A percentile compares a stretch with the other conserved stretches of the same genome.
Evolutionary conservation across 2,888 invertebrate genomes (phyloP).

Genomic region (Bibio marci): DNA sequence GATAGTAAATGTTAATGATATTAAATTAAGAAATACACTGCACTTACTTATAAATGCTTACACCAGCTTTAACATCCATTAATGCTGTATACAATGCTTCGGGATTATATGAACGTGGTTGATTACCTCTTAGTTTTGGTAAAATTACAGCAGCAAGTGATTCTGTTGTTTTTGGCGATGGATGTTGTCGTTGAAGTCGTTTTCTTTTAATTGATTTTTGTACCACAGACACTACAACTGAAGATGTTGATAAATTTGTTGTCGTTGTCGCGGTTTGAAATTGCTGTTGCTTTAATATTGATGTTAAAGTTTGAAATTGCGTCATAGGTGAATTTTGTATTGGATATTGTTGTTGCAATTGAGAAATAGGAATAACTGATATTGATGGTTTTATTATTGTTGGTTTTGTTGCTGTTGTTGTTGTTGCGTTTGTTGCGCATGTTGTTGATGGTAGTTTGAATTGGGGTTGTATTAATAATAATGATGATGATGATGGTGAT

Average conservation of each 20-base stretch:
- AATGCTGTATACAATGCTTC: constrained; percentile 38
- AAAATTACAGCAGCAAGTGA: constrained; percentile 14
- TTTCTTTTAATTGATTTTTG: constrained; percentile 4
- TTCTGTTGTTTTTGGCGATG: constrained; percentile 11
- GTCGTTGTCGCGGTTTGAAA: constrained; percentile 1
- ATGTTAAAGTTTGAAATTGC: too few relatives aligned
- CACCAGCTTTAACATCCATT: constrained; percentile 41
- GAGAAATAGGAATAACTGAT: too few relatives aligned
- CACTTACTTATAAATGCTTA: constrained; percentile 38
- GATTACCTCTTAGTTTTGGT: constrained; percentile 16
- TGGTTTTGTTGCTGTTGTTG: not conserved
- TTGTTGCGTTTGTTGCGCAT: not conserved
- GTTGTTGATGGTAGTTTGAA: too few relatives aligned
- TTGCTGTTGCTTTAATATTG: not conserved
- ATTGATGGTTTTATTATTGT: not conserved
- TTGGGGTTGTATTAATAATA: too few relatives aligned
- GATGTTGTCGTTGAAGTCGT: constrained; percentile 2
- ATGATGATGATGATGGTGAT: too few relatives aligned
- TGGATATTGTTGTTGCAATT: too few relatives aligned
- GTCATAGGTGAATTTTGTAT: too few relatives aligned
- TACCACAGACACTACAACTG: too few relatives aligned
- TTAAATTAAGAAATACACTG: not conserved
- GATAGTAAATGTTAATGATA: too few relatives aligned
- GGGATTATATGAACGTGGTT: constrained; percentile 16
- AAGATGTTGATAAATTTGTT: too few relatives aligned